Evolutionary conservation across 2,888 invertebrate species (phyloP).

Genomic region (Heliconius charithonia): DNA sequence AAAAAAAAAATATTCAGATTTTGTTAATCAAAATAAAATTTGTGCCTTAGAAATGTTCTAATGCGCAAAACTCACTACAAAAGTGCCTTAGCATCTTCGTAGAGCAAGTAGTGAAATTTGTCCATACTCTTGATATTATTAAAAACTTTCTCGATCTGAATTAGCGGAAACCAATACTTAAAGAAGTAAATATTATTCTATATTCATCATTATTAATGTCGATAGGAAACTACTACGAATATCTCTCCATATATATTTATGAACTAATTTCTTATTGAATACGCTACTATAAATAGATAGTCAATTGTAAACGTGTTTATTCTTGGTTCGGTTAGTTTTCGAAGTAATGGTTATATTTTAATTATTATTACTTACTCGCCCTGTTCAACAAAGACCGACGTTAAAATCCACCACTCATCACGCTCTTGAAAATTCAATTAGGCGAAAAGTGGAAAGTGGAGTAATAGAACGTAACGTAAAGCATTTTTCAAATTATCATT

Average conservation of each 20-base stretch:
- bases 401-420: too few relatives aligned
- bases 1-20: too few relatives aligned
- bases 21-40: not conserved
- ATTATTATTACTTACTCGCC: too few relatives aligned
- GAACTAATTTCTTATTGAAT: constrained; percentile 41
- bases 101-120: not conserved
- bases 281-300: constrained; percentile 40
- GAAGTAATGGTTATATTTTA: not conserved
- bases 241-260: constrained; percentile 40
- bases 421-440: too few relatives aligned
- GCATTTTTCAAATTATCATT: too few relatives aligned
- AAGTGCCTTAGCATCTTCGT: not conserved
- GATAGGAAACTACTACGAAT: constrained; percentile 39
- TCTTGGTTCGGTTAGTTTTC: not conserved
- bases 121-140: not conserved
- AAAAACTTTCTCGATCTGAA: constrained; percentile 8
- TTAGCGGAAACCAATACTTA: constrained; percentile 19
- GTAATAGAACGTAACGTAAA: too few relatives aligned
- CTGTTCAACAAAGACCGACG: too few relatives aligned
- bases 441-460: too few relatives aligned
- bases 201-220: constrained; percentile 6
- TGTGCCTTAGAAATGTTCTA: not conserved
- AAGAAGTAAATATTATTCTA: constrained; percentile 1
- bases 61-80: not conserved
- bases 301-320: too few relatives aligned